These are phyloP conservation scores for Plectrocnemia conspersa DNA, from an alignment of 1,140 invertebrate genomes.

Conservation along the genomic window DNA sequence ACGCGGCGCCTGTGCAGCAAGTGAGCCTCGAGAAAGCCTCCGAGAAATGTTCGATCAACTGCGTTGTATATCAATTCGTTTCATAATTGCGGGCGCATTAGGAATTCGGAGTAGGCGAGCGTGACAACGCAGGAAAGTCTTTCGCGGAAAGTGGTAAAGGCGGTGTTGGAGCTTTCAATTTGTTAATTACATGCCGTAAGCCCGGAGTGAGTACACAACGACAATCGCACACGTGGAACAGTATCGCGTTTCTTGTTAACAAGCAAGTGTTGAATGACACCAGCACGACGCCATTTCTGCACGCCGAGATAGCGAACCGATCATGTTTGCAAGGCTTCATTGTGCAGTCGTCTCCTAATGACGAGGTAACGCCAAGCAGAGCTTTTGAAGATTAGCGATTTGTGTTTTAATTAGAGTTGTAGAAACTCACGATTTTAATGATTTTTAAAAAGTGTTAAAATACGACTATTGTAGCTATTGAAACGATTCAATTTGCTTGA, in stretches of 20 bases:
- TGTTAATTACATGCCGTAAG: constrained; percentile 3
- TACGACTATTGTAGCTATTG: too few relatives aligned
- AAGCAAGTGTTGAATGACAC: constrained; percentile 8
- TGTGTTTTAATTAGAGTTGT: too few relatives aligned
- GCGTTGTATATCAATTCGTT: too few relatives aligned
- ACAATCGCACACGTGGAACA: background rate
- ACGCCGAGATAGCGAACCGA: too few relatives aligned
- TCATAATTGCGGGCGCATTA: too few relatives aligned
- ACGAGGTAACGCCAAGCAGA: too few relatives aligned
- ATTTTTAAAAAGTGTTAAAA: too few relatives aligned
- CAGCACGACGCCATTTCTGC: background rate
- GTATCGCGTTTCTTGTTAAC: constrained; percentile 8
- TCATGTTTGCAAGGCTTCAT: too few relatives aligned
- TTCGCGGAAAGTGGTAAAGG: background rate
- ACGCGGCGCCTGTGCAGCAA: background rate
- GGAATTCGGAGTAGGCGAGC: constrained; percentile 9
- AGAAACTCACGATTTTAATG: too few relatives aligned
- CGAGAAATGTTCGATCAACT: background rate
- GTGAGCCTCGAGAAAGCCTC: background rate
- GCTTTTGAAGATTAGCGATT: too few relatives aligned
- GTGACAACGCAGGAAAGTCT: constrained; percentile 1
- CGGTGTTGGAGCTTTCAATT: background rate
- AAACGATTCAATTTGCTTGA: too few relatives aligned
- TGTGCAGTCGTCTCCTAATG: too few relatives aligned
- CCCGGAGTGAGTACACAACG: background rate